Evolutionary conservation across 1,140 invertebrate genomes (phyloP), one percentile per base, ranked within the genome.

Genomic region (Atopsyche davidsoni): DNA sequence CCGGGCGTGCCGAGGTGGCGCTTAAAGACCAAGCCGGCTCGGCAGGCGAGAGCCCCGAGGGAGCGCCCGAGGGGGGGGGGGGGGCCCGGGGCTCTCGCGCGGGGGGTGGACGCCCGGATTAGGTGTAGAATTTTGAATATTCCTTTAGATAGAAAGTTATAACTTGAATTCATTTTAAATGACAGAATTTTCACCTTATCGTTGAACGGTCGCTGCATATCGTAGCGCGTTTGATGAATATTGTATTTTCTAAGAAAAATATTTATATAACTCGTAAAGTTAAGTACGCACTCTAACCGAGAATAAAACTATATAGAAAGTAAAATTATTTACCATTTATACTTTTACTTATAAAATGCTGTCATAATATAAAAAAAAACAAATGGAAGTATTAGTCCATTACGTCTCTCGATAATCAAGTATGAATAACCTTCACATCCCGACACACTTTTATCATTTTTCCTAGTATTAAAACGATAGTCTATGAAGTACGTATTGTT

Each of bases 231-330:
- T 42, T 22, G 13, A 42, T 23, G 19, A 17, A 42, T 42, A 42
- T 22, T 25, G 40, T 42, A 42, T 42, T 42, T 42, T 42, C 40
- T 42, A 42, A 42, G 40, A 42, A 42, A 42, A 42, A 42, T 42
- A 22, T 42, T 42, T 23, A 23, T 42, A 24, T 42, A 25, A 40
- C 3, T 23, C 4, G 11, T 13, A 42, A 42, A 10, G 18, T 18
- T 23, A 23, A 42, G 22, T 22, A 16, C 24, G 40, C 40, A 42
- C 40, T 23, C 10, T 13, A 4, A 42, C 22, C 13, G 13, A 19
- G 17, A 42, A 42, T n/a, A 42, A 13, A 42, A 23, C 22, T 39
- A 39, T 11, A 39, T 42, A 23, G 22, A 24, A 10, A 13, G 22
- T 42, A 39, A 39, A 39, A 16, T 17, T 39, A 39, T 18, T 18